Evolutionary conservation across 1,140 invertebrate species (phyloP), one percentile per base, ranked within the genome.

Genomic region (Bradysia coprophila): DNA sequence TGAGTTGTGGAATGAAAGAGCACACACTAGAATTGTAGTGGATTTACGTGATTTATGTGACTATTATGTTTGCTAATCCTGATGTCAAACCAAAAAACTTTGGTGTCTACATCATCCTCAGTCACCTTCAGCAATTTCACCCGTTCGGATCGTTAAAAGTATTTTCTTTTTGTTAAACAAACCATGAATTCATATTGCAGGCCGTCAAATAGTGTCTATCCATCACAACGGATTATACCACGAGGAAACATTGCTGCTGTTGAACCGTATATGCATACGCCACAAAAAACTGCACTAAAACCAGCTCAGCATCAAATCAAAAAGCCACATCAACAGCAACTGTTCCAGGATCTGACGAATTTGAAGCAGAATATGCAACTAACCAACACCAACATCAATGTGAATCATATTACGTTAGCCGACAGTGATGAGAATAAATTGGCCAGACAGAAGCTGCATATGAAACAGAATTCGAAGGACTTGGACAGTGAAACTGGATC

Each of bases 181-280:
- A n/a, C n/a, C n/a, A n/a, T n/a, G n/a, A n/a, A n/a, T 4, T 18
- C 13, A 19, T 18, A 18, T 19, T 19, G 5, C 21, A 33, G 38
- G 23, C 42, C 45, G 19, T 46, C 42, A 16, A 43, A 43, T 38
- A 38, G 33, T 39, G 41, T 43, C n/a, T 46, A 46, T 39, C 40
- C 45, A 33, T 33, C 40, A 15, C 42, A 46, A 24, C 32, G 40
- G 19, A 23, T 43, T 13, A 15, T 65, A 49, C 57, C 66, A 33
- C 55, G 72, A 50, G 76, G 77, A 18, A 87, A 87, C 56, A 77
- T 91, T 39, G 87, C 85, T 2, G 84, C 87, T 6, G 82, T 92
- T 2, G 88, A 91, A 53, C 88, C 88, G 1, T 89, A 88, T 52
- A 87, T 87, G 49, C 81, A 86, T 51, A 78, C 83, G 49, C 81